These are phyloP conservation scores for Caenorhabditis brenneri DNA, from an alignment of 1,140 invertebrate species.

Conservation along the genomic window DNA sequence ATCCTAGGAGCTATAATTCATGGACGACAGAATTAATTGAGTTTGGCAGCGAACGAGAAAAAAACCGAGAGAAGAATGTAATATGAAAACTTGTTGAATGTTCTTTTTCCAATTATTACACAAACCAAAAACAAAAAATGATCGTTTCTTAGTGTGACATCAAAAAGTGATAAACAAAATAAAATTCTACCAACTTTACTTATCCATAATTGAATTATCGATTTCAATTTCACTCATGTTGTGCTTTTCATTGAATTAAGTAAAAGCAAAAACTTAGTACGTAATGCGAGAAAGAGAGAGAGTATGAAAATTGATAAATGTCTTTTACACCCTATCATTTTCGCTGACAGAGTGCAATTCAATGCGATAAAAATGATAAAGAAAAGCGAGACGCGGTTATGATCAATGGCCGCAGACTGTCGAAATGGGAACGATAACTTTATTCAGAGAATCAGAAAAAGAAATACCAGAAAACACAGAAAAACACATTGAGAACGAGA, in stretches of 20 bases:
- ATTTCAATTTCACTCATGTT: too few relatives aligned
- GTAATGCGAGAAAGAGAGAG: neutral
- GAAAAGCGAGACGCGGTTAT: slow-evolving; percentile 11
- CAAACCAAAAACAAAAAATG: too few relatives aligned
- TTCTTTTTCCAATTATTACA: too few relatives aligned
- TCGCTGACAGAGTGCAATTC: slow-evolving; percentile 33
- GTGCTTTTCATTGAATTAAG: too few relatives aligned
- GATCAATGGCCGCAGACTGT: slow-evolving; percentile 9
- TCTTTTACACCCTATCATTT: slow-evolving; percentile 14
- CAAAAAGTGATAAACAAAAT: too few relatives aligned
- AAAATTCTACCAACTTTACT: too few relatives aligned
- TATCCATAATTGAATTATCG: too few relatives aligned
- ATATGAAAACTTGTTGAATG: neutral
- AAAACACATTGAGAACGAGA: neutral
- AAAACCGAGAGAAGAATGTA: neutral
- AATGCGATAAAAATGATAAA: neutral
- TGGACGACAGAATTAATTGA: neutral
- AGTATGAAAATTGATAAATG: slow-evolving; percentile 39
- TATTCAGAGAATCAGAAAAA: neutral
- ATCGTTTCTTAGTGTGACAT: too few relatives aligned
- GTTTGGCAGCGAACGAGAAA: neutral
- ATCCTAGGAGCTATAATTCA: slow-evolving; percentile 4
- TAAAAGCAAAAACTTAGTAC: neutral
- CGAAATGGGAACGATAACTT: neutral
- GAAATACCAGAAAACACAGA: neutral